Base-by-base conservation (phyloP, 2,888 invertebrate species). In the Hydrotaea diabolus region DNA sequence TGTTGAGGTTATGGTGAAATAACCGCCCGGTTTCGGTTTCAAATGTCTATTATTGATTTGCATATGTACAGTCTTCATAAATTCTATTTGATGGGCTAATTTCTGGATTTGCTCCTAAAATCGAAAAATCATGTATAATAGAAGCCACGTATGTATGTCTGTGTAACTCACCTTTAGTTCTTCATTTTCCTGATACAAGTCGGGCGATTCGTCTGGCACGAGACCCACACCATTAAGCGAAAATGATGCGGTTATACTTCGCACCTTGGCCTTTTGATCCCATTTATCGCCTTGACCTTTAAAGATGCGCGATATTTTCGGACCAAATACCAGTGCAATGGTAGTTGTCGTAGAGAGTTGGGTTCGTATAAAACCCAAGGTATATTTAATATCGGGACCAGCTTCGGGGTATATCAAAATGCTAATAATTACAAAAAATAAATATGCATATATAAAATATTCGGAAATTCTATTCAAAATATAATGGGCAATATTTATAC, bases 1-100 rank as follows among this genome's bases (percentile, higher is more conserved):
- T 77, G 94, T 93, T 84, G 93, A 93, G 57, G 94, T 91, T 72
- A 94, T 93, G 74, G 95, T 96, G 92, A 97, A 97, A 92, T 97
- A 97, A 0, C 97, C 95, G 21, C 97, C 96, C 0, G 95, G 95
- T 87, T 96, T 96, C 83, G 97, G 97, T 88, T 97, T 96, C 87
- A 98, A 93, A 92, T 97, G 97, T 7, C 97, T 94, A 92, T 98
- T 98, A 93, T 97, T 96, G 94, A 97, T 95, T 93, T 97, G 97
- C 97, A 98, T 97, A 90, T 97, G 96, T 21, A 97, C 97, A 92
- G 97, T 97, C 93, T 97, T 97, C 97, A 97, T 97, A 92, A 97
- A 97, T 92, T 98, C 97, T 88, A 98, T 97, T 92, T 97, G 97
- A 26, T 97, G 96, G 0, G 97, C 97, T 86, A 98, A 93, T 91